Percentiles rank a stretch among this genome's conserved stretches.
Conservation (phyloP, 2,797 vertebrate species). For the Megalops cyprinoides region DNA sequence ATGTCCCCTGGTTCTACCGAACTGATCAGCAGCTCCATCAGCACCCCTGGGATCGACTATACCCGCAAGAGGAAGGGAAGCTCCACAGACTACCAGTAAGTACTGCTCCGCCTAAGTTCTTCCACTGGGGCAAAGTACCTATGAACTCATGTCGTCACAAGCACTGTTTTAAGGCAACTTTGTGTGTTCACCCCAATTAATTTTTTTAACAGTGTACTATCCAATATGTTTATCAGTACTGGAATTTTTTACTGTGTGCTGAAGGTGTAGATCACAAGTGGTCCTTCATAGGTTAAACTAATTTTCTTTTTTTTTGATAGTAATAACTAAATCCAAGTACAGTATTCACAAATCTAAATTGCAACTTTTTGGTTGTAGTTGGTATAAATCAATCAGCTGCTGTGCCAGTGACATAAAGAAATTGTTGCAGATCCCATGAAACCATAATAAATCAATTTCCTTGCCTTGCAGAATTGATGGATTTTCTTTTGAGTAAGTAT, state of each 20-base stretch:
- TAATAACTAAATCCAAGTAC: too few relatives aligned
- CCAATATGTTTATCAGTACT: too few relatives aligned
- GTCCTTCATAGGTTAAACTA: too few relatives aligned
- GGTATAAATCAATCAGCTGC: not conserved
- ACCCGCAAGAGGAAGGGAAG: slow-evolving; percentile 98
- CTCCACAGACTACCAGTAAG: slow-evolving; percentile 96
- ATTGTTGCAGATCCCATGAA: not conserved
- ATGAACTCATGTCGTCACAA: not conserved
- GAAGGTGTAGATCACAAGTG: too few relatives aligned
- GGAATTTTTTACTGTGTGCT: too few relatives aligned
- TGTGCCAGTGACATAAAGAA: not conserved
- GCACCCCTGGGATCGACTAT: slow-evolving; percentile 88
- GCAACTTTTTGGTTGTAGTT: not conserved
- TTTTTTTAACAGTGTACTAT: not conserved
- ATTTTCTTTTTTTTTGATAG: too few relatives aligned
- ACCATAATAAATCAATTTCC: slow-evolving; percentile 51
- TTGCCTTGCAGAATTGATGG: slow-evolving; percentile 86
- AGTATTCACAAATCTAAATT: not conserved
- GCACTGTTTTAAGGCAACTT: not conserved
- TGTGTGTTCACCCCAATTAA: not conserved
- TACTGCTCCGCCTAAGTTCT: not conserved
- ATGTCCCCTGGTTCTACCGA: slow-evolving; percentile 93
- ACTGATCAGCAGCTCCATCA: slow-evolving; percentile 93
- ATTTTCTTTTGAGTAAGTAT: slow-evolving; percentile 95
- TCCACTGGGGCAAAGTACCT: too few relatives aligned